phyloP scores from a whole-genome alignment of 2,888 invertebrate genomes.

The Bombylius major region DNA sequence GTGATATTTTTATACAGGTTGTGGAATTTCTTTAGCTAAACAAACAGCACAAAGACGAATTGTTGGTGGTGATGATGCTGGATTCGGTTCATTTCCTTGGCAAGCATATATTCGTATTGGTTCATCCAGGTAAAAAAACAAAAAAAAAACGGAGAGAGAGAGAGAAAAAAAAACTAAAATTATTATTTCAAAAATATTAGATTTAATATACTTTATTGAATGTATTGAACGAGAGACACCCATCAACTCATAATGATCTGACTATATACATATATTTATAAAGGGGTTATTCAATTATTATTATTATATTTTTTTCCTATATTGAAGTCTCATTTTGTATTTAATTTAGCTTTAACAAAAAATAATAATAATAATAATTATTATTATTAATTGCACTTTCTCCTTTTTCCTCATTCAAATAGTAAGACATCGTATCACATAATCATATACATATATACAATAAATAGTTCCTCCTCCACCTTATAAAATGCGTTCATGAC shows the following conservation, averaged over 20 bases:
- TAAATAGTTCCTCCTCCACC: not conserved
- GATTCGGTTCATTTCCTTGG: constrained; percentile 91
- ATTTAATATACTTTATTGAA: no score
- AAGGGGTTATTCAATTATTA: no score
- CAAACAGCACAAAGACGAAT: constrained; percentile 80
- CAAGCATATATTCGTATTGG: constrained; percentile 90
- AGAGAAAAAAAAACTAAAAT: no score
- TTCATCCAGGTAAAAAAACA: constrained; percentile 69
- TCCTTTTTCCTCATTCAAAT: not conserved
- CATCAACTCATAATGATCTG: no score
- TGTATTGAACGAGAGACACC: no score
- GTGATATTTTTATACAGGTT: constrained; percentile 43
- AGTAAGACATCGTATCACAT: not conserved
- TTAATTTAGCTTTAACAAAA: no score
- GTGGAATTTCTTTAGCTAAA: constrained; percentile 73
- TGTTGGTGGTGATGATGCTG: constrained; percentile 87
- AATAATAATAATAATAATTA: not conserved
- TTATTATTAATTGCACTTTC: not conserved
- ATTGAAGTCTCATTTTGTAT: no score
- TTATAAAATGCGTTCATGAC: not conserved
- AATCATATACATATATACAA: not conserved
- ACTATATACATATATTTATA: no score
- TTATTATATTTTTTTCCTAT: no score
- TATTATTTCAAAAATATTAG: no score
- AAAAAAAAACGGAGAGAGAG: no score